These are phyloP conservation scores for Microtus pennsylvanicus DNA, from an alignment of 2,113 vertebrate genomes.

Conservation along the genomic window DNA sequence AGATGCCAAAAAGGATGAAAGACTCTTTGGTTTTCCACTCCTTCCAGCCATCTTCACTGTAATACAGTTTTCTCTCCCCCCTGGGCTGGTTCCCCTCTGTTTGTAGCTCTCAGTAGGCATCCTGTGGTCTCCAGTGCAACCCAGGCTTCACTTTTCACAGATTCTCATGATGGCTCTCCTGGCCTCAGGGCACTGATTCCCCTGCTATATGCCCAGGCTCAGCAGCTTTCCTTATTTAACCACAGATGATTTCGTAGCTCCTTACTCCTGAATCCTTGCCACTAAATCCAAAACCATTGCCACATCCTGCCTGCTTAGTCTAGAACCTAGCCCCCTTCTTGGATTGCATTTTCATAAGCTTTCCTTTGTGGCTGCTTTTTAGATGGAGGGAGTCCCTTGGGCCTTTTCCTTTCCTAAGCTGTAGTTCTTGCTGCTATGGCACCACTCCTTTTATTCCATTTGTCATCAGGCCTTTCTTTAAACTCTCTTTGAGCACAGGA, in stretches of 20 bases:
- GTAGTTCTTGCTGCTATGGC: background rate
- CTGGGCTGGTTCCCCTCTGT: background rate
- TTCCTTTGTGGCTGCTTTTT: background rate
- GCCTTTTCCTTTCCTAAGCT: background rate
- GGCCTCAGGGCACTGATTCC: background rate
- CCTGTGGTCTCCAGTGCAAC: background rate
- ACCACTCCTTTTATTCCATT: background rate
- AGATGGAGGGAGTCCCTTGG: background rate
- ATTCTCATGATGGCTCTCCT: background rate
- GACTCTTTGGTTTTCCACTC: background rate
- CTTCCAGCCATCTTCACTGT: background rate
- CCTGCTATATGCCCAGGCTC: background rate
- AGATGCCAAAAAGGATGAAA: background rate
- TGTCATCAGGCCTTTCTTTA: background rate
- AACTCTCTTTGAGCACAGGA: background rate
- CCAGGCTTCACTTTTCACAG: background rate
- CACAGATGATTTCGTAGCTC: background rate
- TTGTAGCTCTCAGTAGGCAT: background rate
- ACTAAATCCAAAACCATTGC: background rate
- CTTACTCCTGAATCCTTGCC: background rate
- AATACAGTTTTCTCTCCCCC: background rate
- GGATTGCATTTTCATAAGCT: background rate
- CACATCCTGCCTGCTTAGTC: background rate
- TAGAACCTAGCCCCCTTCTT: background rate
- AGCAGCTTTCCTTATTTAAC: background rate